These are phyloP conservation scores for Dallia pectoralis DNA, from an alignment of 2,797 vertebrate species.

Conservation along the genomic window DNA sequence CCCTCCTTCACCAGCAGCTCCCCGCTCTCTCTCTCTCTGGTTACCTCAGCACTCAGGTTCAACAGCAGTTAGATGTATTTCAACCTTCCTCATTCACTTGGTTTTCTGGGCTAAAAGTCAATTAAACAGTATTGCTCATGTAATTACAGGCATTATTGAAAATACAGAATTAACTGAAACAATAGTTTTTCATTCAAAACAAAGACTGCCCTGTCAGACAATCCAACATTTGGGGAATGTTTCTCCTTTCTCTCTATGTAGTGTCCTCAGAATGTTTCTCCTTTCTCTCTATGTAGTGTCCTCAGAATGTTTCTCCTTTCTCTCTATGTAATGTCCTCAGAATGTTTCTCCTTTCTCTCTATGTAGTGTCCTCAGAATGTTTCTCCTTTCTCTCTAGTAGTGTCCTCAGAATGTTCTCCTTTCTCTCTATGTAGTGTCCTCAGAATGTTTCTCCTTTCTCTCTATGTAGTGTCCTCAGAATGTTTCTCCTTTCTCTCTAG, in stretches of 20 bases:
- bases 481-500: constrained; percentile 49
- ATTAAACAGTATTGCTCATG: constrained; percentile 57
- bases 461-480: constrained; percentile 71
- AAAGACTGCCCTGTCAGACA: constrained; percentile 78
- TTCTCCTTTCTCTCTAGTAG: constrained; percentile 39
- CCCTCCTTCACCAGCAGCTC: constrained; percentile 58
- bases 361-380: constrained; percentile 72
- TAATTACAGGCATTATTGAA: constrained; percentile 64
- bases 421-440: constrained; percentile 71
- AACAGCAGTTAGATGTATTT: constrained; percentile 53
- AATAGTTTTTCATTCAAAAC: constrained; percentile 73
- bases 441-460: constrained; percentile 57
- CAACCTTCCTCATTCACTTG: constrained; percentile 44
- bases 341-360: constrained; percentile 56
- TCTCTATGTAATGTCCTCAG: constrained; percentile 71
- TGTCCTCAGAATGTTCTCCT: too few species aligned
- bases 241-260: constrained; percentile 69
- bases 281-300: constrained; percentile 38
- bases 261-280: constrained; percentile 69
- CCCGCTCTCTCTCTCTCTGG: constrained; percentile 7
- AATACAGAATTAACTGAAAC: constrained; percentile 71
- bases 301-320: too few species aligned
- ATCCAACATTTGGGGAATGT: constrained; percentile 68
- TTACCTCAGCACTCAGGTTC: constrained; percentile 29
- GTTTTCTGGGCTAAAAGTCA: constrained; percentile 61